Evolutionary conservation across 2,113 vertebrate species (phyloP).

Genomic region (Syngnathus typhle): DNA sequence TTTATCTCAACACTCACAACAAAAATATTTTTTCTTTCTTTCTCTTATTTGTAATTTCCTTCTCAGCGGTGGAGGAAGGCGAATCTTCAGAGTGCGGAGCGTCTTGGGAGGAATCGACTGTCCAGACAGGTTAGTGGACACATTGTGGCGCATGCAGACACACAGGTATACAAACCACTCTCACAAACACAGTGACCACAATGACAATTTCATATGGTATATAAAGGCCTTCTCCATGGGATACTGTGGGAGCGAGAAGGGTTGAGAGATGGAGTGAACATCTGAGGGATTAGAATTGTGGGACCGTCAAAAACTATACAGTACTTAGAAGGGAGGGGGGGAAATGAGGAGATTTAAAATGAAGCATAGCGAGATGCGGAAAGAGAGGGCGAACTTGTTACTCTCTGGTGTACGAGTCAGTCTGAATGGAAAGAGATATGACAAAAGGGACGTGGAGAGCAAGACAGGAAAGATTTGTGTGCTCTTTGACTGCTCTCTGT

Average conservation of each 20-base stretch:
- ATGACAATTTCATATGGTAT: slow-evolving; percentile 81
- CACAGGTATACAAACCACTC: slow-evolving; percentile 22
- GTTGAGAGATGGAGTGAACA: slow-evolving; percentile 19
- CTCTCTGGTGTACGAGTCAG: slow-evolving; percentile 30
- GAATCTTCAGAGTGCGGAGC: slow-evolving; percentile 87
- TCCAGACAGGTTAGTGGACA: slow-evolving; percentile 81
- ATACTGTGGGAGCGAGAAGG: slow-evolving; percentile 30
- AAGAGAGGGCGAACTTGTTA: slow-evolving; percentile 18
- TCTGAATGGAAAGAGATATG: slow-evolving; percentile 44
- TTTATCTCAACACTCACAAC: neutral
- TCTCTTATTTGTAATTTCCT: slow-evolving; percentile 16
- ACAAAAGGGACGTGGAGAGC: slow-evolving; percentile 36
- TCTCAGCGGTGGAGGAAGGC: slow-evolving; percentile 84
- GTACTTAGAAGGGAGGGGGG: slow-evolving; percentile 10
- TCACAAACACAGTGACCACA: slow-evolving; percentile 54
- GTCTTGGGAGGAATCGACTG: slow-evolving; percentile 85
- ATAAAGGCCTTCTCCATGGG: slow-evolving; percentile 54
- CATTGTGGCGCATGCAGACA: slow-evolving; percentile 52
- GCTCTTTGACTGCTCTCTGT: slow-evolving; percentile 44
- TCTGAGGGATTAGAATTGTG: slow-evolving; percentile 8
- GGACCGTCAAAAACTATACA: slow-evolving; percentile 1
- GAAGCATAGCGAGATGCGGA: slow-evolving; percentile 25
- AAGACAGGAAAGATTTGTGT: slow-evolving; percentile 40
- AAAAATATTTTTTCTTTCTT: slow-evolving; percentile 8
- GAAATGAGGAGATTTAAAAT: slow-evolving; percentile 20